phyloP scores from a whole-genome alignment of 2,113 vertebrate genomes.

The Ptilorrhoa leucosticta region DNA sequence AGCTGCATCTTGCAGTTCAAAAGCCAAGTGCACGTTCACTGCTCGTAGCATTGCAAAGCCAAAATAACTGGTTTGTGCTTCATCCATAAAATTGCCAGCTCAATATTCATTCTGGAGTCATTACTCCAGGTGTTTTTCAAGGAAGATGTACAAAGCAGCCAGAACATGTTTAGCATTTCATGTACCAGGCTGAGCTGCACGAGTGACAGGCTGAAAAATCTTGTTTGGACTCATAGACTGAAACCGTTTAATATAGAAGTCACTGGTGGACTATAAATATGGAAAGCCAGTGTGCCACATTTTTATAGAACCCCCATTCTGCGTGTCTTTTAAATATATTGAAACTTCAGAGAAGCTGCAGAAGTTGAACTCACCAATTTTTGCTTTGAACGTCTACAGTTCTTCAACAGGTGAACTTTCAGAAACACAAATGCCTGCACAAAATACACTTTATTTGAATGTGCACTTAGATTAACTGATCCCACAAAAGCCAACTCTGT shows the following conservation, averaged over 20 bases:
- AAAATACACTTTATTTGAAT: neutral
- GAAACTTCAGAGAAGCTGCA: neutral
- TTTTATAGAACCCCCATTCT: conserved; percentile 7
- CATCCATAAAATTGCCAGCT: conserved; percentile 13
- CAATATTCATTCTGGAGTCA: neutral
- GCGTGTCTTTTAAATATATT: neutral
- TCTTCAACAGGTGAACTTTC: neutral
- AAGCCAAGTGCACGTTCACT: neutral
- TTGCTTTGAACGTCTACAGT: neutral
- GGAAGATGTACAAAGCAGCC: conserved; percentile 16
- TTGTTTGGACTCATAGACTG: conserved; percentile 35
- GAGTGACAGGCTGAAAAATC: conserved; percentile 42
- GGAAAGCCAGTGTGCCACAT: neutral
- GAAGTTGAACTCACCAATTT: neutral
- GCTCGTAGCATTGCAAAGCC: neutral
- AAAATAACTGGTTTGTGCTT: neutral
- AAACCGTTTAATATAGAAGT: conserved; percentile 34
- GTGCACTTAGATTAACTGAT: neutral
- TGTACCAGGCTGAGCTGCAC: neutral
- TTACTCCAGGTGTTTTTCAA: conserved; percentile 42
- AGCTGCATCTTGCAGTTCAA: neutral
- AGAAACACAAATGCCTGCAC: neutral
- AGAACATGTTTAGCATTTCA: conserved; percentile 27
- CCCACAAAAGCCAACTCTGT: neutral
- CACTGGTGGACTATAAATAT: conserved; percentile 19